These are phyloP conservation scores for Temnothorax nylanderi DNA, from an alignment of 1,140 invertebrate genomes.

Conservation along the genomic window DNA sequence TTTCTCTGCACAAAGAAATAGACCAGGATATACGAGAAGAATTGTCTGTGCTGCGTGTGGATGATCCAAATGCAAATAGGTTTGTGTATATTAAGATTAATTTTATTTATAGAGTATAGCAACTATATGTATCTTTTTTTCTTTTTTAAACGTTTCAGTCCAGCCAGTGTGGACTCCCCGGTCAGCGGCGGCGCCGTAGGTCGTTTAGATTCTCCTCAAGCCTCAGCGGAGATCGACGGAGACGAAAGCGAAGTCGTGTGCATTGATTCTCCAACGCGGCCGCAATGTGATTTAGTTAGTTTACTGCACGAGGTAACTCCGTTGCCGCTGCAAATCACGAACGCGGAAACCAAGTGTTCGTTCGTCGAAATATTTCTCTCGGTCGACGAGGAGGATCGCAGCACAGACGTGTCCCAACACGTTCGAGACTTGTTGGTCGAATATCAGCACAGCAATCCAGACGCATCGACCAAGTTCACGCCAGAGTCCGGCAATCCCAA, in stretches of 20 bases:
- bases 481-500: constrained; percentile 76
- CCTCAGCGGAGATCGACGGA: constrained; percentile 90
- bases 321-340: constrained; percentile 83
- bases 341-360: constrained; percentile 69
- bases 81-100: constrained; percentile 51
- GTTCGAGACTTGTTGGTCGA: constrained; percentile 88
- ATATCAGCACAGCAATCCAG: constrained; percentile 87
- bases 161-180: constrained; percentile 82
- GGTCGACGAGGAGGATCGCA: constrained; percentile 87
- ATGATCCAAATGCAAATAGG: constrained; percentile 85
- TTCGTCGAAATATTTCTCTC: constrained; percentile 87
- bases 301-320: constrained; percentile 87
- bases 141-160: constrained; percentile 68
- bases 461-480: constrained; percentile 73
- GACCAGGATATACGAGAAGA: constrained; percentile 81
- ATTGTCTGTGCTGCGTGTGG: constrained; percentile 79
- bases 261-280: constrained; percentile 89
- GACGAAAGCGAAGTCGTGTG: constrained; percentile 89
- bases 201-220: constrained; percentile 86
- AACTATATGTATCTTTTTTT: background rate
- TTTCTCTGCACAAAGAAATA: constrained; percentile 71
- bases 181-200: constrained; percentile 86
- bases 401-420: constrained; percentile 85
- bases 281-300: constrained; percentile 88
- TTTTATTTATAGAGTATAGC: background rate